phyloP scores from a whole-genome alignment of 1,140 invertebrate species.

The Caenorhabditis tropicalis region DNA sequence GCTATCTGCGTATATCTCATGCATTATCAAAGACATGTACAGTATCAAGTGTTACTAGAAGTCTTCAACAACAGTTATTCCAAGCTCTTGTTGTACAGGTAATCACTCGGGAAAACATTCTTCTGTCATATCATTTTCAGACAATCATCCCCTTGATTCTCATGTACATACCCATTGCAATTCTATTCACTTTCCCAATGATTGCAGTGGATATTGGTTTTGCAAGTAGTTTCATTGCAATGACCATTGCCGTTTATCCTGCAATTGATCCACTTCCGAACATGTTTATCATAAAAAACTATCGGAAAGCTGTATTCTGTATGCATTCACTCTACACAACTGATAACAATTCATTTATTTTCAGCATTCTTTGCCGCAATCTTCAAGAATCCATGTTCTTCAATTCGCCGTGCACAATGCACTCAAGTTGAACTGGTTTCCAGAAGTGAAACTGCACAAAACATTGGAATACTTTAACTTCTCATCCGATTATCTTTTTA shows the following conservation, averaged over 20 bases:
- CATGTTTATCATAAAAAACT: slow-evolving; percentile 19
- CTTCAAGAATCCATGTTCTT: not conserved
- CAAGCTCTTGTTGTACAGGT: slow-evolving; percentile 24
- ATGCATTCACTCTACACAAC: not conserved
- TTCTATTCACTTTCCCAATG: slow-evolving; percentile 11
- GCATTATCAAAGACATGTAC: not conserved
- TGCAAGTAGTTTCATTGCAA: slow-evolving; percentile 18
- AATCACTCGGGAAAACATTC: not conserved
- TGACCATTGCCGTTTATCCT: slow-evolving; percentile 14
- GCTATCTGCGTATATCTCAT: not conserved
- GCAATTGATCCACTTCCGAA: not conserved
- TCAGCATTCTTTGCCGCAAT: not conserved
- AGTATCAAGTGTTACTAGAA: not conserved
- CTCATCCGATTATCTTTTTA: not conserved
- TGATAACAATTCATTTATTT: not conserved
- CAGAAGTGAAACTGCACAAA: not conserved
- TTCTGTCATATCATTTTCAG: not conserved
- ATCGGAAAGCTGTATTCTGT: slow-evolving; percentile 2
- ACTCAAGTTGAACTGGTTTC: not conserved
- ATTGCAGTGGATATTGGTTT: slow-evolving; percentile 7
- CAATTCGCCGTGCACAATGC: not conserved
- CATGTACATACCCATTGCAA: not conserved
- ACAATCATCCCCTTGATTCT: not conserved
- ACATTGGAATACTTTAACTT: not conserved
- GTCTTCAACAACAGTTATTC: not conserved